Evolutionary conservation across 2,113 vertebrate genomes (phyloP), one percentile per base, ranked within the genome.

Genomic region (Bubo scandiacus): DNA sequence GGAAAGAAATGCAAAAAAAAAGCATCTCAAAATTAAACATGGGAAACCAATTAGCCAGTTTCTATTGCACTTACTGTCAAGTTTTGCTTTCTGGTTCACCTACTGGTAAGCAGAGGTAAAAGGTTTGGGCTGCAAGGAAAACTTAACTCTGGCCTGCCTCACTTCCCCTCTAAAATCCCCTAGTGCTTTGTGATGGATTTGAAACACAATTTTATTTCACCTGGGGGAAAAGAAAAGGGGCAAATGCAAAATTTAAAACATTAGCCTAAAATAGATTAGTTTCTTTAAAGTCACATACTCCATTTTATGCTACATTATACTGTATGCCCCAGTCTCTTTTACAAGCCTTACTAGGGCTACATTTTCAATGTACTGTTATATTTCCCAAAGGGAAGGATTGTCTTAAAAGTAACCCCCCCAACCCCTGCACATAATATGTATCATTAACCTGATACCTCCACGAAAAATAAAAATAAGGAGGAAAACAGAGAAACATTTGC

Each of bases 281-380:
- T 95, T 82, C 92, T 91, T 96, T 95, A 92, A 97, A 97, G 94
- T 67, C 94, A 80, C 83, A 89, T 89, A 72, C 81, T 95, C 95
- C 78, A 96, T 97, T 97, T 97, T 96, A 87, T 97, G 96, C 97
- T 90, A 93, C 95, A 96, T 95, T 97, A 91, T 97, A 95, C 96
- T 96, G 94, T 96, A 95, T 96, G 96, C 95, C 91, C 94, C 94
- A 96, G 45, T 97, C 96, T 96, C 95, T 73, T 97, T 97, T 95
- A 94, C 81, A 97, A 95, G 93, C 78, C 75, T 94, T 85, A 38
- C 79, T n/a, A 93, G 67, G 93, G 47, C 82, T 42, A 67, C 63
- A 45, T 82, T 73, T 62, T 59, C 49, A 62, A 52, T 18, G 80
- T 67, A 86, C 68, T 58, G 86, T 95, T 94, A 30, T 84, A 95